Base-by-base conservation (phyloP, 2,888 invertebrate species). In the Helleia helle region DNA sequence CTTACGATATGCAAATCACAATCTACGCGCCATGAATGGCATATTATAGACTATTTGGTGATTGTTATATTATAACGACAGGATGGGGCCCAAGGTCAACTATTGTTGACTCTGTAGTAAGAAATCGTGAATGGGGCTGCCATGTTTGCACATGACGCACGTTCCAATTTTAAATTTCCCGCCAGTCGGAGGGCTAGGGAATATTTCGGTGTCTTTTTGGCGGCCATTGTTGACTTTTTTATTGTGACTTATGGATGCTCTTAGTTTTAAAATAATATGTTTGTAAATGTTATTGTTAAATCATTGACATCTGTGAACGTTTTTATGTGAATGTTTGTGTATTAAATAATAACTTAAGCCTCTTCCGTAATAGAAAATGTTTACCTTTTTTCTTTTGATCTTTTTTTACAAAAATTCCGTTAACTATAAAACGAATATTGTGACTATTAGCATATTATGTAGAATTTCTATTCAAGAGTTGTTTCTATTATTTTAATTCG, bases 21-120 rank as follows among this genome's bases (percentile, higher is more conserved):
- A 47, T 47, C 44, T 50, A 48, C 51, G 54, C 55, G 48, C 43
- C 44, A 37, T 39, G 53, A 48, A 50, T 51, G 43, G 49, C 39
- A 45, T 50, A 50, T 49, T n/a, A n/a, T n/a, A 41, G 43, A 40
- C 39, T 24, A 38, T 42, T 31, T 44, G 42, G 17, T 11, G 29
- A 39, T 49, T 48, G 43, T 47, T 39, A 44, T 40, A 46, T 43
- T 42, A 43, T 40, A 45, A 47, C 47, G 46, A 47, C 52, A 50
- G 52, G 54, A 50, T 48, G 40, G 40, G 45, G 42, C 40, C 38
- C 43, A 31, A 46, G 48, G 48, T 42, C 42, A 39, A 36, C 26
- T 28, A 38, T 40, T 40, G 38, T 40, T 15, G 25, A 40, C 40
- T 30, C 30, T 40, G 24, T 26, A 25, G 31, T 12, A 36, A 39